phyloP scores from a whole-genome alignment of 2,888 invertebrate genomes.

The Dicycla oo region DNA sequence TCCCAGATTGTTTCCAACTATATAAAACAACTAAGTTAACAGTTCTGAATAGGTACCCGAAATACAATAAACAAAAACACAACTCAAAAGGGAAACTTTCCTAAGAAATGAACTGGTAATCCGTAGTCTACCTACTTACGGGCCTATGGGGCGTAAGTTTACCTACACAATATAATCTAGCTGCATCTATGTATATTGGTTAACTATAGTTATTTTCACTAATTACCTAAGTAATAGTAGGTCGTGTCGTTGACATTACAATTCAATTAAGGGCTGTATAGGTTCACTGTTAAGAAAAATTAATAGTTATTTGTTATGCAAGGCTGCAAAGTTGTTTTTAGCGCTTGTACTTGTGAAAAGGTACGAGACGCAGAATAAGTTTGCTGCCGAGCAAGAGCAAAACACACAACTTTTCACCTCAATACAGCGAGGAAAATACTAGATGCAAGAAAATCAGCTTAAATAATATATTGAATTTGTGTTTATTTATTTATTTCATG shows the following conservation, averaged over 20 bases:
- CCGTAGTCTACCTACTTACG: conserved; percentile 2
- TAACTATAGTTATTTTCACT: neutral
- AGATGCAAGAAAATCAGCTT: too few species aligned
- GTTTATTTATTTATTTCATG: too few species aligned
- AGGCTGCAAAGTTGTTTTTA: too few species aligned
- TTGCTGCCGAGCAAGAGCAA: too few species aligned
- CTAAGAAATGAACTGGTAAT: conserved; percentile 53
- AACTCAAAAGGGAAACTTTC: conserved; percentile 47
- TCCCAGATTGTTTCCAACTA: conserved; percentile 54
- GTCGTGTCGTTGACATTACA: neutral
- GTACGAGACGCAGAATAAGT: too few species aligned
- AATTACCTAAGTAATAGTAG: neutral
- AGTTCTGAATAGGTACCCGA: conserved; percentile 42
- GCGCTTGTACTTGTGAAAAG: too few species aligned
- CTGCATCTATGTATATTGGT: neutral
- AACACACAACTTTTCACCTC: too few species aligned
- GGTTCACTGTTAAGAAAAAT: neutral
- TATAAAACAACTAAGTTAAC: conserved; percentile 52
- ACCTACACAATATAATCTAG: neutral
- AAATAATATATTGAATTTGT: too few species aligned
- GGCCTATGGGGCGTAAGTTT: neutral
- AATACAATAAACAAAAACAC: conserved; percentile 53
- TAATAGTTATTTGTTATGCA: too few species aligned
- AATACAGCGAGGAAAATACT: too few species aligned
- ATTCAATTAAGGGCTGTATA: neutral